Evolutionary conservation across 2,888 invertebrate species (phyloP), one percentile per base, ranked within the genome.

Genomic region (Drosophila kuntzei): DNA sequence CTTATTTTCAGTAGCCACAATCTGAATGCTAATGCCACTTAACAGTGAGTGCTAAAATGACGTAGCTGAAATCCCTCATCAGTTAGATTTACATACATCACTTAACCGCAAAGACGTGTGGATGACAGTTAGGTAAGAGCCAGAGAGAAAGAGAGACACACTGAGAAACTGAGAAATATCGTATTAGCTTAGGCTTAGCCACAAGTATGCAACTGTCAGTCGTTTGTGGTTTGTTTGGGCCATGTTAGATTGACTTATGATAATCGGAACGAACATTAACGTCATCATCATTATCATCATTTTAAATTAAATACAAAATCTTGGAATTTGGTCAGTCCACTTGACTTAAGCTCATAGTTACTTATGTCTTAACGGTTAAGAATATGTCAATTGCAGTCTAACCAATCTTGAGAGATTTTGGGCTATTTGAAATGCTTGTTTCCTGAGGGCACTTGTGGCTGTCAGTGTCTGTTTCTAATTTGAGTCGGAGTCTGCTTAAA

Each of bases 51-150:
- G 54, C 32, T 55, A 55, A 55, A 50, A 55, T 55, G 41, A 55
- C 54, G 43, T 55, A 55, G 43, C 27, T 43, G 39, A 53, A 20
- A 20, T 39, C 18, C 18, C 39, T 8, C 27, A n/a, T n/a, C n/a
- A n/a, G n/a, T 25, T 32, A 76, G 37, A 51, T 16, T 14, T 20
- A n/a, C n/a, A 55, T 50, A 51, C 50, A 27, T 68, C 63, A 72
- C 76, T 62, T 62, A 54, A 82, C 81, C 81, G 44, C 81, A 85
- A 72, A 81, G 54, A 60, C 60, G 67, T 76, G 80, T 63, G 58
- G 55, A 71, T 75, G 81, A 69, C 54, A 68, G 71, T 81, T 81
- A 64, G 76, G 71, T 87, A 87, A 84, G 59, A 41, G 14, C 25
- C 58, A 65, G 22, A 58, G 54, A 34, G 16, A 46, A 16, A 9